Conservation (phyloP, 1,140 invertebrate genomes). For the Aphis gossypii region DNA sequence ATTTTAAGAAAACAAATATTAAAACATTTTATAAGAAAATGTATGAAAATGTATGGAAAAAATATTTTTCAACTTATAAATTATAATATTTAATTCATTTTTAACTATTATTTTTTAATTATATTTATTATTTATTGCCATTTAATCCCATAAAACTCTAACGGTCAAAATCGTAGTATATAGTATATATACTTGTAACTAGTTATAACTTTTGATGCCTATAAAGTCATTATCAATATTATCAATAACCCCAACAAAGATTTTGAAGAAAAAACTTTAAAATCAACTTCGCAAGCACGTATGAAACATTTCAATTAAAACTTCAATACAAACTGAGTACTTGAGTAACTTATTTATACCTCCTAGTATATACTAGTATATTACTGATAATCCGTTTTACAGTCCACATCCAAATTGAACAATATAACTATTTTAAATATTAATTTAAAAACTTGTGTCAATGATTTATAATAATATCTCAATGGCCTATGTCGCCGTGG, state of each 20-base stretch:
- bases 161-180: neutral
- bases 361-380: neutral
- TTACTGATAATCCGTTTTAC: neutral
- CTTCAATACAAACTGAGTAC: neutral
- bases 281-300: neutral
- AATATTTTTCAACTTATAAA: too few species aligned
- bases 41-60: too few species aligned
- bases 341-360: neutral
- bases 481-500: too few species aligned
- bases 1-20: too few species aligned
- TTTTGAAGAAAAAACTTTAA: neutral
- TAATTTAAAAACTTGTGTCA: neutral
- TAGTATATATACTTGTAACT: neutral
- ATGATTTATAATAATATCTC: neutral
- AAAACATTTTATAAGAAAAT: too few species aligned
- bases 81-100: too few species aligned
- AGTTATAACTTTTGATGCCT: neutral
- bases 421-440: neutral
- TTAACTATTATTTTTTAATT: too few species aligned
- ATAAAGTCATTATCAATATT: neutral
- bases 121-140: neutral
- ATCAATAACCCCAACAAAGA: neutral
- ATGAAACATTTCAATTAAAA: neutral
- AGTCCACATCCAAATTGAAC: neutral
- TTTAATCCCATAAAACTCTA: neutral